Base-by-base conservation (phyloP, 2,113 vertebrate genomes). In the Notothenia coriiceps region DNA sequence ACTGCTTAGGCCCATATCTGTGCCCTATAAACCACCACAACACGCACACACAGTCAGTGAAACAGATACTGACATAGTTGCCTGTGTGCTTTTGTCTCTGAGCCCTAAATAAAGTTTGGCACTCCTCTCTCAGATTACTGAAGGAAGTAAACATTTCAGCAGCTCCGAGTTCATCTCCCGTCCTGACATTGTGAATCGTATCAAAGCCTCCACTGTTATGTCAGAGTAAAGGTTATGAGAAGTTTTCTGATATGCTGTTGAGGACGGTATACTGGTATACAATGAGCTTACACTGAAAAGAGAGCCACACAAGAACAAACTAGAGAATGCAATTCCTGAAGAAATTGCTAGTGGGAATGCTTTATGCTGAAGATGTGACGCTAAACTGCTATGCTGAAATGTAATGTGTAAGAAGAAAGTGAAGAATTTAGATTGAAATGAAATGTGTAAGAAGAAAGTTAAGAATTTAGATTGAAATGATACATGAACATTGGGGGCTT, bases 111-210 rank as follows among this genome's bases (percentile, higher is more conserved):
- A 75, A 6, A 5, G 29, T 63, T 29, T 33, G 70, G 10, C 52
- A 25, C 50, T 59, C 40, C 46, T 61, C 46, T 67, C 65, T 78
- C 70, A 78, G 63, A 80, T 74, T 85, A 77, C 72, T 69, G 66
- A 13, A 68, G 33, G 52, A 84, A 49, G 70, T 67, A 69, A 73
- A 64, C 64, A 65, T 52, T 57, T 79, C 20, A 15, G 47, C n/a
- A 20, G 70, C 49, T 52, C 18, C 57, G 55, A 68, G 70, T 54
- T 86, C 70, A 54, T 20, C 75, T 17, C 33, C 0, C 15, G 33
- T 46, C 29, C 40, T 22, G 15, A 20, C 11, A 52, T 54, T 20
- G n/a, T 10, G 4, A 29, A 54, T 40, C 47, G 1, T 59, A 54
- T 55, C 64, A 49, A 40, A 54, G 70, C 22, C 0, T 46, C 5